Evolutionary conservation across 2,797 vertebrate genomes (phyloP), one percentile per base, ranked within the genome.

Genomic region (Hylomyscus alleni): DNA sequence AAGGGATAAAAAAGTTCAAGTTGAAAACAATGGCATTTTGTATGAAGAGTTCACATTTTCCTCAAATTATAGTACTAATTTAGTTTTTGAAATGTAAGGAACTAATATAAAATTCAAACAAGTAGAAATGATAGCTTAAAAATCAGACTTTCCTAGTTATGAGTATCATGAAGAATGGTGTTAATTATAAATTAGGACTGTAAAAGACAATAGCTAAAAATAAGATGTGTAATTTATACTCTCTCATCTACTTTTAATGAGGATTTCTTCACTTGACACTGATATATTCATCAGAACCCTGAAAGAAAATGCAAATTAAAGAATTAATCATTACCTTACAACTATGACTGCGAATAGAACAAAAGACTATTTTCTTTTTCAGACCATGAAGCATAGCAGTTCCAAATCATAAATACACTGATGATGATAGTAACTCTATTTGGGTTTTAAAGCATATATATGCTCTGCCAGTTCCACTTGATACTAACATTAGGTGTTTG

Each of bases 271-370:
- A 54, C 93, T 78, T 75, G 58, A 89, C 88, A 95, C 50, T 81
- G 50, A 93, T 60, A 65, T 89, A 91, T 72, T 96, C 85, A 95
- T 93, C 17, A 95, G 34, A 93, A 90, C 26, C 44, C 92, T 95
- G 52, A 94, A 96, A 88, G 83, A 90, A 92, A 95, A 97, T 95
- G 91, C 75, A 96, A 94, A 96, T 94, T 84, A 22, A 90, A 47
- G 60, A 15, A 82, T 67, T 86, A 87, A 87, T 93, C 20, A 84
- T 77, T 90, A 83, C 31, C 34, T 90, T 91, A 17, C 37, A 87
- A 87, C 34, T 72, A n/a, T 37, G 75, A 76, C 31, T 92, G 77
- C 12, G 92, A 69, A 91, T 31, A 56, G 14, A 93, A 92, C 9
- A 87, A 93, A 80, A 80, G 14, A 37, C 2, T 60, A 26, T 73